Evolutionary conservation across 2,113 vertebrate genomes (phyloP), one percentile per base, ranked within the genome.

Genomic region (Apus apus): DNA sequence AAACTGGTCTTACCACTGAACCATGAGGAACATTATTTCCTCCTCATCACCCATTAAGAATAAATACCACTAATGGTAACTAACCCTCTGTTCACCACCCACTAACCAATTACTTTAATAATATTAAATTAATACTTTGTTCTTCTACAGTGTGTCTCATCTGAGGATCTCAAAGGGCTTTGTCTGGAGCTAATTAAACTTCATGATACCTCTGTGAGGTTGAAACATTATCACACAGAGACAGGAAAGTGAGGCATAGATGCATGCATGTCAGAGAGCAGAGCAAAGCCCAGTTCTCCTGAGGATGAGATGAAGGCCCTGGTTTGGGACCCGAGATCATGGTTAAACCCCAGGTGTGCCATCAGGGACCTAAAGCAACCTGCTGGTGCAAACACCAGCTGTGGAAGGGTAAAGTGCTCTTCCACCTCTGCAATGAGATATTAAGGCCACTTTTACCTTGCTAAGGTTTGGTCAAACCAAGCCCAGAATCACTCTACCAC

Each of bases 131-230:
- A 94, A 96, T 92, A 32, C 83, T 92, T 90, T 18, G 53, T 0
- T 14, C 65, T 89, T 77, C 85, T 61, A 12, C 27, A 17, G 8
- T 11, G 3, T 27, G 43, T 80, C 73, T 90, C 64, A 58, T 56
- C 36, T 22, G 14, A 43, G 68, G 48, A 92, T 78, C 92, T 94
- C 94, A 16, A 36, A 95, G 90, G 94, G 76, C 58, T 92, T 89
- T 90, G 67, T 92, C 85, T 90, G 93, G 53, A 92, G 90, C 83
- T 92, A 95, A 95, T 97, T 95, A 96, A 96, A 90, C 90, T 83
- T 60, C 48, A 54, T 3, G 17, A 57, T 83, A 32, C 26, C 87
- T 92, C 51, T n/a, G 62, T 8, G 51, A 71, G 72, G 72, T 9
- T 58, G 67, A 87, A 70, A 45, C 9, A 10, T 77, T 20, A 50